A percentile compares a stretch with the other conserved stretches of the same genome.
phyloP scores from a whole-genome alignment of 2,797 vertebrate genomes.

The Phylloscopus collybita region DNA sequence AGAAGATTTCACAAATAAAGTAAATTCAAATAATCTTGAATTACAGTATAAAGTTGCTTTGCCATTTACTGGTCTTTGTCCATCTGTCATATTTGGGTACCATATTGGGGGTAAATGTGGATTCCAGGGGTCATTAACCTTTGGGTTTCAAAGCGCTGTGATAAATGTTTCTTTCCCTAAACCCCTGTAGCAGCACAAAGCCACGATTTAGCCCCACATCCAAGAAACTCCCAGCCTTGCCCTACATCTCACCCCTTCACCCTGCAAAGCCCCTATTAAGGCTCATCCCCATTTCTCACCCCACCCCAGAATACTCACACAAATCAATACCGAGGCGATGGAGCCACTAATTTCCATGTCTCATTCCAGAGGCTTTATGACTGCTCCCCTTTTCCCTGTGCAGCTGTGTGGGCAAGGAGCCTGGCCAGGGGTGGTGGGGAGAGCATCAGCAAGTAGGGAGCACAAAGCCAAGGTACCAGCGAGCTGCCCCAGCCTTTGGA shows the following conservation, averaged over 20 bases:
- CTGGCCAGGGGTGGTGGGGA: neutral
- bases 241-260: neutral
- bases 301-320: neutral
- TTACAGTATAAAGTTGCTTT: neutral
- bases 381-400: neutral
- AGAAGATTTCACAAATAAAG: constrained; percentile 15
- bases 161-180: neutral
- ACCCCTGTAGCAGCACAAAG: rapidly evolving
- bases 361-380: neutral
- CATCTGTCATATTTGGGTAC: neutral
- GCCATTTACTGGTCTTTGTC: neutral
- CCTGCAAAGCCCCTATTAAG: rapidly evolving
- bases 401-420: neutral
- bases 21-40: neutral
- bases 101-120: neutral
- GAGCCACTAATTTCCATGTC: neutral
- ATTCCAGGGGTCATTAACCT: neutral
- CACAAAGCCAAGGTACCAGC: neutral
- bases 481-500: neutral
- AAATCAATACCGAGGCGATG: rapidly evolving
- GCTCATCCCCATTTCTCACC: neutral
- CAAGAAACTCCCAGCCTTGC: neutral
- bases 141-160: neutral
- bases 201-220: neutral
- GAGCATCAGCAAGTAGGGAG: neutral